Evolutionary conservation across 2,113 vertebrate species (phyloP).

Genomic region (Mionectes macconnelli): DNA sequence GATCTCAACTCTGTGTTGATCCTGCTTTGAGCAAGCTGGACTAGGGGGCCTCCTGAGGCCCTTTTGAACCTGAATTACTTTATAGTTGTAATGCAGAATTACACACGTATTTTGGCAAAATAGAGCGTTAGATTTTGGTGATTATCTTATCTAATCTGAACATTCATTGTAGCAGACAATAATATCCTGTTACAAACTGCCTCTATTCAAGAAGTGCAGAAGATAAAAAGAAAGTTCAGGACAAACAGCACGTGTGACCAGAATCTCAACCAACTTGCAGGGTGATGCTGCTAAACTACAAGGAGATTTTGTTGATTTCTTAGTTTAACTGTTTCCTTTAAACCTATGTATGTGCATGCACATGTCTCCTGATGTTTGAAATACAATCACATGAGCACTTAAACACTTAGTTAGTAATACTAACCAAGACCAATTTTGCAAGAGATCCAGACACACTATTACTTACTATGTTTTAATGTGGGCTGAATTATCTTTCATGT

Average conservation of each 20-base stretch:
- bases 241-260: background rate
- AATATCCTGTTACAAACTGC: background rate
- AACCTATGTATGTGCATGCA: rapidly evolving
- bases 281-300: background rate
- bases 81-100: background rate
- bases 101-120: background rate
- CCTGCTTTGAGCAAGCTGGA: background rate
- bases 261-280: background rate
- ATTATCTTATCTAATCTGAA: background rate
- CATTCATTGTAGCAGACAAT: background rate
- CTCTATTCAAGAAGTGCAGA: rapidly evolving
- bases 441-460: background rate
- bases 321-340: background rate
- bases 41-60: background rate
- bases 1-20: background rate
- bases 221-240: background rate
- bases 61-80: background rate
- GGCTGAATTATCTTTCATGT: background rate
- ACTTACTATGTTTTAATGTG: background rate
- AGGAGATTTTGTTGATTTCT: background rate
- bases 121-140: background rate
- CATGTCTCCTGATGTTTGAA: background rate
- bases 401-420: rapidly evolving
- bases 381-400: background rate
- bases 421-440: background rate